Base-by-base conservation (phyloP, 2,113 vertebrate species). In the Phylloscopus trochiloides region DNA sequence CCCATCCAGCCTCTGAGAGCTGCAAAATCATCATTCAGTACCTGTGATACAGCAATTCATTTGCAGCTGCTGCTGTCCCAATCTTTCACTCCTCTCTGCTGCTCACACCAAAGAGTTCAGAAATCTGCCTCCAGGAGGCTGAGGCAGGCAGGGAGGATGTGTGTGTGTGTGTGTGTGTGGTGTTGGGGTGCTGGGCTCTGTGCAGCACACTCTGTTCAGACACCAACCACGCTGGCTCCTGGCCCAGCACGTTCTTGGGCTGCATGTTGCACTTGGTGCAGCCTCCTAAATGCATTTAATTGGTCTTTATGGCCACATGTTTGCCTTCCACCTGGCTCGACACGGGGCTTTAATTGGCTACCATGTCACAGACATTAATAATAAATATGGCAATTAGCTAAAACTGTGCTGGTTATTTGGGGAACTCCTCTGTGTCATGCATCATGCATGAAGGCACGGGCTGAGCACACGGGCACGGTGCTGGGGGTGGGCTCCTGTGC, bases 201-300 rank as follows among this genome's bases (percentile, higher is more conserved):
- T 15, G 15, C 19, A n/a, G 10, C 26, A 7, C 24, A 42, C 48
- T 63, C 26, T 40, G 40, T 4, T 3, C 11, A 57, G 26, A 8
- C 26, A 7, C 5, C 28, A 14, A 5, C 4, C 25, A 12, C 1
- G 0, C 21, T 2, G 16, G 22, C 50, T 93, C 25, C 0, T 10
- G 32, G 55, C 82, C 86, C 40, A 45, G 85, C 45, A 18, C 0
- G 0, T 54, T 62, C 11, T 8, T 5, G 16, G 90, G 65, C 40
- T 74, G 18, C 43, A 7, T 1, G 31, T 26, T 31, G 12, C 14
- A 3, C 21, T 65, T 65, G 29, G 0, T 21, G 36, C 9, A 4
- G 24, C 3, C 3, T 40, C 15, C 65, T 59, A 65, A 91, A 78
- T 5, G 6, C 17, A 4, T 52, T 88, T 43, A 90, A 86, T 74